Conservation (phyloP, 2,888 invertebrate species). For the Amiota mariae region DNA sequence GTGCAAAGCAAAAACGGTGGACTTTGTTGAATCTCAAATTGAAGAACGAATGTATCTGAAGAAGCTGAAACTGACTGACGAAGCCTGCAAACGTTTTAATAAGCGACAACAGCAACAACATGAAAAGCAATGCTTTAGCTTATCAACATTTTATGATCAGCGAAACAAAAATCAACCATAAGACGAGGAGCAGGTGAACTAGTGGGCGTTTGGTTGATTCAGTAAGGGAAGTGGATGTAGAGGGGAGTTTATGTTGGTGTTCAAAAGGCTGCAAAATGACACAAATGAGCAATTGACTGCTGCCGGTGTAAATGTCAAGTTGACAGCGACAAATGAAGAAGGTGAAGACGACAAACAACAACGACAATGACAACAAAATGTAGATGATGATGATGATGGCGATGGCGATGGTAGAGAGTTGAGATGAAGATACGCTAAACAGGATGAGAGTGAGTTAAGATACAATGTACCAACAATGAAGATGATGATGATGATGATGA, state of each 20-base stretch:
- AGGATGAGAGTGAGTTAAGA: too few relatives aligned
- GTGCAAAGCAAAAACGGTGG: neutral
- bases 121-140: slow-evolving; percentile 10
- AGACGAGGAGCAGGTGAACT: neutral
- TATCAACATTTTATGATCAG: slow-evolving; percentile 24
- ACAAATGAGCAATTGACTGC: slow-evolving; percentile 67
- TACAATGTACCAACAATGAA: too few relatives aligned
- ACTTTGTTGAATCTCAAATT: too few relatives aligned
- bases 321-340: slow-evolving; percentile 34
- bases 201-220: neutral
- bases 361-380: slow-evolving; percentile 1
- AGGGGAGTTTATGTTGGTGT: slow-evolving; percentile 20
- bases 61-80: slow-evolving; percentile 8
- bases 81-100: slow-evolving; percentile 36
- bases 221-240: neutral
- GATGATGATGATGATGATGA: too few relatives aligned
- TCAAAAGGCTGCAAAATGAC: slow-evolving; percentile 46
- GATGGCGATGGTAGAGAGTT: slow-evolving; percentile 32
- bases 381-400: slow-evolving; percentile 4
- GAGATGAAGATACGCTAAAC: too few relatives aligned
- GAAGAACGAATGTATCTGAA: neutral
- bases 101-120: slow-evolving; percentile 33
- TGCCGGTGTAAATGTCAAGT: slow-evolving; percentile 49
- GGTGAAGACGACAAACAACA: slow-evolving; percentile 9
- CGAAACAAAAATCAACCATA: neutral